Evolutionary conservation across 2,113 vertebrate species (phyloP).

Genomic region (Bufo bufo): DNA sequence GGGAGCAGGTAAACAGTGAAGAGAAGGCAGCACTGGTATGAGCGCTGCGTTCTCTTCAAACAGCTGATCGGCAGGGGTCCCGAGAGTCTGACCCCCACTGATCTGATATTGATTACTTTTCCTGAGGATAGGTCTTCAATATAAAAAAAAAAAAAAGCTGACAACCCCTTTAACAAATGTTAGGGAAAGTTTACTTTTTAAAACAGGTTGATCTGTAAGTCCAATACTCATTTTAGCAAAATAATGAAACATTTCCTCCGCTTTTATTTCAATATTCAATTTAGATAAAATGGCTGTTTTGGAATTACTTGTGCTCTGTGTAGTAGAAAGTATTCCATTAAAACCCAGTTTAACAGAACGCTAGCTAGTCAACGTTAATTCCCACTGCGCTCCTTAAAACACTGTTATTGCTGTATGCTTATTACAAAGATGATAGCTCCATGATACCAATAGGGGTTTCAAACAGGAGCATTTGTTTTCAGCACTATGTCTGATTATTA

Average conservation of each 20-base stretch:
- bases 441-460: slow-evolving; percentile 66
- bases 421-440: slow-evolving; percentile 65
- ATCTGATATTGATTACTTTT: too few species aligned
- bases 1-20: too few species aligned
- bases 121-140: too few species aligned
- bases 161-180: too few species aligned
- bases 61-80: too few species aligned
- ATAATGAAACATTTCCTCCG: slow-evolving; percentile 28
- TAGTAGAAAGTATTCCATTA: slow-evolving; percentile 47
- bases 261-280: slow-evolving; percentile 44
- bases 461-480: slow-evolving; percentile 67
- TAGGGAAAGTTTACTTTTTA: neutral
- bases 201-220: neutral
- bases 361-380: slow-evolving; percentile 36
- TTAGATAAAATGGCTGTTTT: slow-evolving; percentile 43
- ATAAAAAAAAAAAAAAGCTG: too few species aligned
- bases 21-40: too few species aligned
- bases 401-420: slow-evolving; percentile 59
- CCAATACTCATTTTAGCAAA: neutral
- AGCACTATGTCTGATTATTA: slow-evolving; percentile 66
- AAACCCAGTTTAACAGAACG: slow-evolving; percentile 33
- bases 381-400: slow-evolving; percentile 50
- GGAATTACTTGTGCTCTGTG: slow-evolving; percentile 45
- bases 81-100: too few species aligned
- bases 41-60: too few species aligned